Percentiles rank a stretch among this genome's conserved stretches.
Evolutionary conservation across 2,888 invertebrate genomes (phyloP).

Genomic region (Amphiduros pacificus): DNA sequence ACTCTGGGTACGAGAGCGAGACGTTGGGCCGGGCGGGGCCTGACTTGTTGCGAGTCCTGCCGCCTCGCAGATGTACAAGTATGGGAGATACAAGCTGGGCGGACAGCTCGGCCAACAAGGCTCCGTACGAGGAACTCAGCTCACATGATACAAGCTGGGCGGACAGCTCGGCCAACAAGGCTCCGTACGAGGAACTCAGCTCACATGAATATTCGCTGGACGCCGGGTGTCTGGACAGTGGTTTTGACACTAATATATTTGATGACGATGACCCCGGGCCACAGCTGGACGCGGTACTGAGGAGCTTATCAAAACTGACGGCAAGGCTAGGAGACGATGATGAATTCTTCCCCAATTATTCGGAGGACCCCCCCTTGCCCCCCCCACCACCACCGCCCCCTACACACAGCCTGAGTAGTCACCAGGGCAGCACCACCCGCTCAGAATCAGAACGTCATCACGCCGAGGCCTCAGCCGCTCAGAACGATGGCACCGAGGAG

Average conservation of each 20-base stretch:
- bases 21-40: not conserved
- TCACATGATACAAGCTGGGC: not conserved
- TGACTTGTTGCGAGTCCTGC: not conserved
- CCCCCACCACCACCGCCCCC: not conserved
- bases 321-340: conserved; percentile 13
- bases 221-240: too few relatives aligned
- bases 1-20: not conserved
- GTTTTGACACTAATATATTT: too few relatives aligned
- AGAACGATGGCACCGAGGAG: too few relatives aligned
- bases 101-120: not conserved
- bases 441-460: too few relatives aligned
- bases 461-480: too few relatives aligned
- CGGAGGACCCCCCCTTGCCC: not conserved
- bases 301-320: conserved; percentile 12
- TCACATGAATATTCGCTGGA: not conserved
- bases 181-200: not conserved
- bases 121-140: not conserved
- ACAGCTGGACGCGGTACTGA: conserved; percentile 8
- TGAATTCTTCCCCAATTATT: conserved; percentile 8
- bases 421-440: too few relatives aligned
- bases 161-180: too few relatives aligned
- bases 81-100: not conserved
- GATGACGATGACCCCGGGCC: conserved; percentile 18
- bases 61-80: not conserved
- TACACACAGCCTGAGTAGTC: not conserved